These are phyloP conservation scores for Epsilonema sp. DNA, from an alignment of 2,888 invertebrate genomes.

Conservation along the genomic window DNA sequence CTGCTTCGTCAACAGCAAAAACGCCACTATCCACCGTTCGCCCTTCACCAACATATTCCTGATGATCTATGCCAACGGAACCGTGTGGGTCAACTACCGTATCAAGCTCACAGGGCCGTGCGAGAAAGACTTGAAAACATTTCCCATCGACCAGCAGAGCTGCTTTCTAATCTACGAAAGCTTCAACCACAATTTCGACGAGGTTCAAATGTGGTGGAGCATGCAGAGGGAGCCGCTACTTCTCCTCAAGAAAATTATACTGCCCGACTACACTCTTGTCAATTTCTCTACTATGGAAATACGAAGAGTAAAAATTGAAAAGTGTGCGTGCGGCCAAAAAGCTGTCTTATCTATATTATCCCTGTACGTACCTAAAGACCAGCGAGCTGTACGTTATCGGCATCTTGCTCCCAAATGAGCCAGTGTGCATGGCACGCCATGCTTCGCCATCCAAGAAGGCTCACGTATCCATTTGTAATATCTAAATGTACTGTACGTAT, in stretches of 20 bases:
- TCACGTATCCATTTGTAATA: too few species aligned
- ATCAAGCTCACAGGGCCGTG: slow-evolving; percentile 13
- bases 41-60: slow-evolving; percentile 27
- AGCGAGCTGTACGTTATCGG: background rate
- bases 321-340: background rate
- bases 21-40: slow-evolving; percentile 20
- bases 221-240: slow-evolving; percentile 19
- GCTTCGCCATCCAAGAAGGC: background rate
- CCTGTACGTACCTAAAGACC: background rate
- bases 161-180: slow-evolving; percentile 26
- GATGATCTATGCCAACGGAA: slow-evolving; percentile 24
- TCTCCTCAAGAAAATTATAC: slow-evolving; percentile 24
- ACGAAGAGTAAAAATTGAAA: background rate
- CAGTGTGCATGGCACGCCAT: too few species aligned
- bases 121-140: slow-evolving; percentile 11
- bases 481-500: background rate
- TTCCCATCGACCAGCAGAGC: slow-evolving; percentile 20
- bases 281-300: slow-evolving; percentile 16
- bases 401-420: too few species aligned
- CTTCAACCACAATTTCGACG: slow-evolving; percentile 23
- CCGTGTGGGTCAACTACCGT: slow-evolving; percentile 27
- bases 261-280: slow-evolving; percentile 26
- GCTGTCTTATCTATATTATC: background rate
- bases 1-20: slow-evolving; percentile 23
- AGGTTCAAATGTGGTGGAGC: slow-evolving; percentile 23